Evolutionary conservation across 2,113 vertebrate species (phyloP).

Genomic region (Hydropotes inermis): DNA sequence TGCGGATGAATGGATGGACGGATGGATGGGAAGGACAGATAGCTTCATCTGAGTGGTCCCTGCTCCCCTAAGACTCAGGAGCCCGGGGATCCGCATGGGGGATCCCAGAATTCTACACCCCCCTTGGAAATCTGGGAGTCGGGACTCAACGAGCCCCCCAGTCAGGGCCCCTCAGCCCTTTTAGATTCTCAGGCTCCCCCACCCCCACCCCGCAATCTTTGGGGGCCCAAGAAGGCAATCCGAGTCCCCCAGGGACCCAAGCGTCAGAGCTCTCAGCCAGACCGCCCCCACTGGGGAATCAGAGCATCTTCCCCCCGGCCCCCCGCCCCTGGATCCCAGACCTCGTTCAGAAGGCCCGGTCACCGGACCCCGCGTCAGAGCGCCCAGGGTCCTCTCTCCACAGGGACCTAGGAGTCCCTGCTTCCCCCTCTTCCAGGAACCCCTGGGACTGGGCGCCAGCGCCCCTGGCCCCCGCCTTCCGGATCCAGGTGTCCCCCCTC

Average conservation of each 20-base stretch:
- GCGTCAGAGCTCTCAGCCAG: not conserved
- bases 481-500: constrained; percentile 64
- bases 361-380: not conserved
- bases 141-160: not conserved
- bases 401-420: not conserved
- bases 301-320: not conserved
- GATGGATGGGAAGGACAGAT: not conserved
- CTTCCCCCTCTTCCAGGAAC: not conserved
- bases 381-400: not conserved
- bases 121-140: not conserved
- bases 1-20: not conserved
- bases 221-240: not conserved
- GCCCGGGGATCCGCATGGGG: not conserved
- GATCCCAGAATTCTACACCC: not conserved
- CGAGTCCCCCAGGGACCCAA: not conserved
- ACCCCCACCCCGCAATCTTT: not conserved
- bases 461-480: constrained; percentile 67
- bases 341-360: not conserved
- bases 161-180: not conserved
- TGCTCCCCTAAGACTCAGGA: not conserved
- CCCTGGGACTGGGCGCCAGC: not conserved
- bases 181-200: not conserved
- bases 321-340: not conserved
- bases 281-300: not conserved
- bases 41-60: not conserved